These are phyloP conservation scores for Helicoverpa assulta DNA, from an alignment of 2,888 invertebrate genomes.

Conservation along the genomic window DNA sequence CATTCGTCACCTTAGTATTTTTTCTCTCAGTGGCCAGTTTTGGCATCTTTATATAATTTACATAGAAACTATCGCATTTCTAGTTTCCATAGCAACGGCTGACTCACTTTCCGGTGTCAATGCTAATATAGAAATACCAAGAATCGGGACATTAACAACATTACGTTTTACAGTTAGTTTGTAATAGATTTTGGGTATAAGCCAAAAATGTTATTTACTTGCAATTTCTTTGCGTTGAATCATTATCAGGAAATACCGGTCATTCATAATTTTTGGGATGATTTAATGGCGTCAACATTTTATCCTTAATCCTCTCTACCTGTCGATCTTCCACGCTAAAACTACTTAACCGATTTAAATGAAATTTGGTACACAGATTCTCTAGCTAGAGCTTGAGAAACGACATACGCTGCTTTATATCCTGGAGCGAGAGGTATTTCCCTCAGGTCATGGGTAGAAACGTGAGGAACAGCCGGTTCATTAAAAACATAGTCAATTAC, in stretches of 20 bases:
- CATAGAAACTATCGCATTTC: background rate
- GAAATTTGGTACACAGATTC: too few species aligned
- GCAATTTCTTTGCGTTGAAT: constrained; percentile 22
- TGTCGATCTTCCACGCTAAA: too few species aligned
- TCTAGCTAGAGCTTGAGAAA: too few species aligned
- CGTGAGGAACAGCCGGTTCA: too few species aligned
- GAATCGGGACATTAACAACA: background rate
- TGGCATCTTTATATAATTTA: background rate
- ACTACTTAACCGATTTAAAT: too few species aligned
- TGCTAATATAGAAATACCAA: constrained; percentile 28
- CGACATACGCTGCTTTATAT: too few species aligned
- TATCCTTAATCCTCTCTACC: too few species aligned
- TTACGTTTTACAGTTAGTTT: constrained; percentile 1
- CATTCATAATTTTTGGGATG: constrained; percentile 7
- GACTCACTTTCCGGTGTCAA: constrained; percentile 2
- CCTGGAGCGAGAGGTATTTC: too few species aligned
- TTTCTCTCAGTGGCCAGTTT: background rate
- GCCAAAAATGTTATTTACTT: constrained; percentile 31
- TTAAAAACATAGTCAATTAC: too few species aligned
- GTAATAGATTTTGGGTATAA: constrained; percentile 24
- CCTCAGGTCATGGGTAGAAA: too few species aligned
- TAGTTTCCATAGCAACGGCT: constrained; percentile 33
- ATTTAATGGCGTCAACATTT: constrained; percentile 2
- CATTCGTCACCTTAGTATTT: background rate
- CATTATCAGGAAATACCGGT: constrained; percentile 25